Base-by-base conservation (phyloP, 2,888 invertebrate genomes). In the Lumbricus terrestris region DNA sequence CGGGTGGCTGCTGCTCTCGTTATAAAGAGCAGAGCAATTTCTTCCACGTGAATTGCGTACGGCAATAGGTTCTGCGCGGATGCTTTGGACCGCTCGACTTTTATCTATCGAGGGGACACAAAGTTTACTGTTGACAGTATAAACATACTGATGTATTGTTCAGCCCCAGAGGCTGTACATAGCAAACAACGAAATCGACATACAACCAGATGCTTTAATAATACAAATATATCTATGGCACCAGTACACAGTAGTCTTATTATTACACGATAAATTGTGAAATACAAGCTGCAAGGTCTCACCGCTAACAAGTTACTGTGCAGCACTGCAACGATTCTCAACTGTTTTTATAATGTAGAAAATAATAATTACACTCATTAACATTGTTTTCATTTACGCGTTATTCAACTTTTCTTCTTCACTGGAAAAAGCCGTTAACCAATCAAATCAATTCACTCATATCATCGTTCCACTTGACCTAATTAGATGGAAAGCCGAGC, bases 331-430 rank as follows among this genome's bases (percentile, higher is more conserved):
- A 69, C n/a, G n/a, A 69, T 69, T 69, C 69, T 6, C 69, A 69
- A 69, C 69, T n/a, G 29, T 13, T 69, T n/a, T 69, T n/a, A 5
- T 11, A 54, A n/a, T n/a, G 69, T 1, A 69, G 69, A 69, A 47
- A 69, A n/a, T 69, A 69, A 69, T 69, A 69, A 69, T 23, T n/a
- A 69, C 69, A 69, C 29, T 47, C n/a, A 69, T 69, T 69, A n/a
- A 69, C 69, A 69, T 69, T 69, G 69, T 69, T 69, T 69, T 69
- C 69, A 69, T n/a, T n/a, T 69, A 69, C n/a, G 69, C 69, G n/a
- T 69, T 69, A n/a, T n/a, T n/a, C n/a, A n/a, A n/a, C n/a, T n/a
- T 69, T 69, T 69, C 69, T n/a, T n/a, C 69, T 69, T n/a, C n/a
- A 69, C 69, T 69, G 69, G 29, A n/a, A 69, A 69, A 69, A 69